phyloP scores from a whole-genome alignment of 2,797 vertebrate species.

The Acanthornis magna region DNA sequence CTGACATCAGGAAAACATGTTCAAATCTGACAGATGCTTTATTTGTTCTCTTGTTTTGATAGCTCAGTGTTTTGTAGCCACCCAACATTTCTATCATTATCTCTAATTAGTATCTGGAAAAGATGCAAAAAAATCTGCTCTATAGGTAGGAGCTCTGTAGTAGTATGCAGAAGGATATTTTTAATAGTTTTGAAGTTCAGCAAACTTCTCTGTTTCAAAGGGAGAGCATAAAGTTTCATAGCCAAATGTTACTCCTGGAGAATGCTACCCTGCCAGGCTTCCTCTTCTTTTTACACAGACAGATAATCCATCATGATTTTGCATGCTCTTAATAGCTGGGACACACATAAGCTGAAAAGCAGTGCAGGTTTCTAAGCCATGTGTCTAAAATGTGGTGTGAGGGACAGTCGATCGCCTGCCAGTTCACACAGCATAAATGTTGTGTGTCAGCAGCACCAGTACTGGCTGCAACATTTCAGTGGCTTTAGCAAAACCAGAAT shows the following conservation, averaged over 20 bases:
- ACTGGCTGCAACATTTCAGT: neutral
- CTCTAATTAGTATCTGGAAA: neutral
- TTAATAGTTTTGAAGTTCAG: neutral
- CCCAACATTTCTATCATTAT: neutral
- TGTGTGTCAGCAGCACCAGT: neutral
- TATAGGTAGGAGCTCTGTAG: neutral
- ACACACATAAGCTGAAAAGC: neutral
- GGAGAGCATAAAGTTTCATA: neutral
- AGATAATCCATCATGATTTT: neutral
- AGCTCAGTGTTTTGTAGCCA: neutral
- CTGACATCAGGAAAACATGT: neutral
- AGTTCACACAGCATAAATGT: neutral
- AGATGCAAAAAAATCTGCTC: neutral
- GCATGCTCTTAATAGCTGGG: neutral
- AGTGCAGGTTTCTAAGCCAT: neutral
- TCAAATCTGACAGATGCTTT: neutral
- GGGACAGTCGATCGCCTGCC: neutral
- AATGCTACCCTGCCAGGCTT: neutral
- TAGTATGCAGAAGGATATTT: neutral
- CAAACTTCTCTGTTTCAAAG: neutral
- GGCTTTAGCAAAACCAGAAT: neutral
- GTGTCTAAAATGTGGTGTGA: neutral
- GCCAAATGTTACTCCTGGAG: neutral
- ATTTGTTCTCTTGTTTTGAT: neutral
- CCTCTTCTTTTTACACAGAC: neutral